Conservation (phyloP, 2,113 vertebrate species). For the Anguilla rostrata region DNA sequence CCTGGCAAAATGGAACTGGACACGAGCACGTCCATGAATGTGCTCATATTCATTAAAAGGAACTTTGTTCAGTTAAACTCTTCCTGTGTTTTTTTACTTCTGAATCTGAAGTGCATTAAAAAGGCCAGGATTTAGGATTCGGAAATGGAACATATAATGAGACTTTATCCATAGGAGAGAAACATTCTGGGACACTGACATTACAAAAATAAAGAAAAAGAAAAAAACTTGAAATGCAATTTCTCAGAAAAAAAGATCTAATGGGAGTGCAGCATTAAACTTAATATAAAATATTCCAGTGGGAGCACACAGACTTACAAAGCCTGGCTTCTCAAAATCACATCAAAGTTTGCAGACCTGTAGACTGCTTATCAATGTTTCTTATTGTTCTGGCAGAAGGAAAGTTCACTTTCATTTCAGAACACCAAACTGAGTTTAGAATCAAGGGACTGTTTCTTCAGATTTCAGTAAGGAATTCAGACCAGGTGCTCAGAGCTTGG, state of each 20-base stretch:
- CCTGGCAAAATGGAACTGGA: not conserved
- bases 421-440: not conserved
- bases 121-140: not conserved
- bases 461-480: not conserved
- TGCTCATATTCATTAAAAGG: not conserved
- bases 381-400: not conserved
- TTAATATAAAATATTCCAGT: not conserved
- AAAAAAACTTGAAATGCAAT: not conserved
- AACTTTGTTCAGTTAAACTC: not conserved
- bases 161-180: not conserved
- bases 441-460: not conserved
- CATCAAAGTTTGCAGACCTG: not conserved
- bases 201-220: not conserved
- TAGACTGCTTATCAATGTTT: not conserved
- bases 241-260: not conserved
- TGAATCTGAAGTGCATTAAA: not conserved
- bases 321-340: slow-evolving; percentile 2
- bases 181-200: not conserved
- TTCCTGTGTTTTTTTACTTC: not conserved
- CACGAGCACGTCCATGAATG: not conserved
- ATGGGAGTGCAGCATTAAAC: slow-evolving; percentile 8
- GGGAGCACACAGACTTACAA: not conserved
- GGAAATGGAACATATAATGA: not conserved
- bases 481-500: not conserved
- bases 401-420: not conserved